phyloP scores from a whole-genome alignment of 2,113 vertebrate genomes.

The Tupaia chinensis region DNA sequence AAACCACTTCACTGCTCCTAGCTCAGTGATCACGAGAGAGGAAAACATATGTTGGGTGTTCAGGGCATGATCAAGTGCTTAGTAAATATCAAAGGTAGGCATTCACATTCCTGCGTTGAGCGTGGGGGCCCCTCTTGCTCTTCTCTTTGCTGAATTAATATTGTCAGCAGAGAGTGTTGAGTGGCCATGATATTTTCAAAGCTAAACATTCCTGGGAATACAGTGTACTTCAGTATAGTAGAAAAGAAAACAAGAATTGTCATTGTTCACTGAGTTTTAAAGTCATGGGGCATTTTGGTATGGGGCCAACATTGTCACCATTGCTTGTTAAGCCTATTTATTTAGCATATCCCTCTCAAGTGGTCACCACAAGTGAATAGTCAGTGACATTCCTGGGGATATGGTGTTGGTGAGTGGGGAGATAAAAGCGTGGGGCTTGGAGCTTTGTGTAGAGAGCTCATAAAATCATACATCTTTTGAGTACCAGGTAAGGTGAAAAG shows the following conservation, averaged over 20 bases:
- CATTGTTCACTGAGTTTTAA: not conserved
- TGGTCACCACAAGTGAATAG: not conserved
- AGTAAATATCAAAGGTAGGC: not conserved
- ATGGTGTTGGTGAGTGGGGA: not conserved
- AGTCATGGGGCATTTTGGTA: not conserved
- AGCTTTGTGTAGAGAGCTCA: not conserved
- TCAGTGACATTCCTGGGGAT: not conserved
- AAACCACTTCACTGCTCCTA: not conserved
- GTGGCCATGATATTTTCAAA: not conserved
- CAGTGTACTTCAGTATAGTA: not conserved
- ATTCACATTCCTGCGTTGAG: not conserved
- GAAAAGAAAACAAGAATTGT: slow-evolving; percentile 9
- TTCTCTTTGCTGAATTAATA: not conserved
- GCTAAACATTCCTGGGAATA: not conserved
- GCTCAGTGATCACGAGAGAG: not conserved
- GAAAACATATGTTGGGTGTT: not conserved
- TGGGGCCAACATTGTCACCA: not conserved
- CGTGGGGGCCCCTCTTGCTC: no score
- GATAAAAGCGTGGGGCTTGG: not conserved
- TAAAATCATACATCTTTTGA: not conserved
- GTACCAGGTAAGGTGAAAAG: not conserved
- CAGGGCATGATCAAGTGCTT: not conserved
- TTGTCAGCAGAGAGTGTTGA: not conserved
- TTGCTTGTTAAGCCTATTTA: not conserved
- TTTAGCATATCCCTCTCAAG: not conserved